Percentiles rank a stretch among this genome's conserved stretches.
phyloP scores from a whole-genome alignment of 2,888 invertebrate species.

The Dynastes hyllus region DNA sequence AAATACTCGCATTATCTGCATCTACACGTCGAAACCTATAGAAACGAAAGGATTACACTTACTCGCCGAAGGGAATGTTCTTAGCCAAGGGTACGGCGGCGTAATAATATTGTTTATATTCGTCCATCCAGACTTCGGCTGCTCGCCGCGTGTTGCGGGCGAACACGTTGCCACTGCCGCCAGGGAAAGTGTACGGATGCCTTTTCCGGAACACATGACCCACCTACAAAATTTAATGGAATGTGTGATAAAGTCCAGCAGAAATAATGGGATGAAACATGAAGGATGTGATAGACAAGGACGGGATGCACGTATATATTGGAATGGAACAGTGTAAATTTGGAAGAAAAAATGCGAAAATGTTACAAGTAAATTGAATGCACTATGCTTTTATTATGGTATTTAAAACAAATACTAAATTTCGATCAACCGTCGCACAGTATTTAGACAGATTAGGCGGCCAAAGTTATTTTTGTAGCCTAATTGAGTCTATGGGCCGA shows the following conservation, averaged over 20 bases:
- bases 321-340: too few relatives aligned
- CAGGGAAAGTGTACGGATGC: constrained; percentile 99
- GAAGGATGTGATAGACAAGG: constrained; percentile 4
- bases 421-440: too few relatives aligned
- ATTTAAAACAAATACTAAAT: too few relatives aligned
- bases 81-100: constrained; percentile 92
- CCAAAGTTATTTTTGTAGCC: too few relatives aligned
- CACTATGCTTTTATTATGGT: too few relatives aligned
- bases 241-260: constrained; percentile 10
- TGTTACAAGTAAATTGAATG: too few relatives aligned
- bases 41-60: constrained; percentile 68
- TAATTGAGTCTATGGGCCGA: too few relatives aligned
- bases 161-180: constrained; percentile 97
- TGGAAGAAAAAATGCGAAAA: too few relatives aligned
- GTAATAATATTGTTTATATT: constrained; percentile 97
- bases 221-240: constrained; percentile 67
- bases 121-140: constrained; percentile 99
- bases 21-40: too few relatives aligned
- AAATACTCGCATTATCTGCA: too few relatives aligned
- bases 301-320: too few relatives aligned
- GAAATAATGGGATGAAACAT: background rate
- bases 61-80: constrained; percentile 93
- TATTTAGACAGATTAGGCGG: too few relatives aligned
- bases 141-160: constrained; percentile 96
- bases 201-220: constrained; percentile 96